A percentile compares a stretch with the other conserved stretches of the same genome.
phyloP scores from a whole-genome alignment of 2,888 invertebrate species.

The Pristionchus entomophagus region DNA sequence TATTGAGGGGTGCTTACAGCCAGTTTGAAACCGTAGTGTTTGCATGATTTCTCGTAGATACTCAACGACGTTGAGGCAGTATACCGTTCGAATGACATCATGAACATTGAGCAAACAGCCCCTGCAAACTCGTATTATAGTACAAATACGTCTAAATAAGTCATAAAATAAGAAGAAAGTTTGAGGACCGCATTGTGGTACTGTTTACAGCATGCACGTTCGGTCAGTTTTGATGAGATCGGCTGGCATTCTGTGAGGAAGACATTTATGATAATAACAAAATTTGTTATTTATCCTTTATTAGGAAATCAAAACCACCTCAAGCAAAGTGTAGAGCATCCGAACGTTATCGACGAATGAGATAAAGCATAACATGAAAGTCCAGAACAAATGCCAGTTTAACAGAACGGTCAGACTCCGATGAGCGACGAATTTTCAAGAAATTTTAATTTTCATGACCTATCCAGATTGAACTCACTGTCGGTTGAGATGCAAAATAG shows the following conservation, averaged over 20 bases:
- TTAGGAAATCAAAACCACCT: background rate
- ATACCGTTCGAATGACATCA: slow-evolving; percentile 1
- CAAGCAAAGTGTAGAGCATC: background rate
- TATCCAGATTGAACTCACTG: background rate
- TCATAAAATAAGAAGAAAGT: no score
- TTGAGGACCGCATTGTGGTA: background rate
- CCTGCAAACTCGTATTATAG: background rate
- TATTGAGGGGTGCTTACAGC: no score
- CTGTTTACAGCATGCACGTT: background rate
- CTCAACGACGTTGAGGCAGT: background rate
- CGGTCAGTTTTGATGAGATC: background rate
- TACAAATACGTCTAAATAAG: no score
- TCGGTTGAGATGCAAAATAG: background rate
- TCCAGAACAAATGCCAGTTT: slow-evolving; percentile 1
- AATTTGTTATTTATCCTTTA: no score
- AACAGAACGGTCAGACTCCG: background rate
- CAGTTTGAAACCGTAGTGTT: slow-evolving; percentile 2
- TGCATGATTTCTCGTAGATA: background rate
- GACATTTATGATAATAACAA: background rate
- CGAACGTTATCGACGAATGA: background rate
- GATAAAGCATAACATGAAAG: background rate
- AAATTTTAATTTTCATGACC: no score
- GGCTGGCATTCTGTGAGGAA: background rate
- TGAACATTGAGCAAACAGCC: background rate
- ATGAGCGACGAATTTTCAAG: slow-evolving; percentile 1